Base-by-base conservation (phyloP, 2,888 invertebrate genomes). In the Polylopha cassiicola region DNA sequence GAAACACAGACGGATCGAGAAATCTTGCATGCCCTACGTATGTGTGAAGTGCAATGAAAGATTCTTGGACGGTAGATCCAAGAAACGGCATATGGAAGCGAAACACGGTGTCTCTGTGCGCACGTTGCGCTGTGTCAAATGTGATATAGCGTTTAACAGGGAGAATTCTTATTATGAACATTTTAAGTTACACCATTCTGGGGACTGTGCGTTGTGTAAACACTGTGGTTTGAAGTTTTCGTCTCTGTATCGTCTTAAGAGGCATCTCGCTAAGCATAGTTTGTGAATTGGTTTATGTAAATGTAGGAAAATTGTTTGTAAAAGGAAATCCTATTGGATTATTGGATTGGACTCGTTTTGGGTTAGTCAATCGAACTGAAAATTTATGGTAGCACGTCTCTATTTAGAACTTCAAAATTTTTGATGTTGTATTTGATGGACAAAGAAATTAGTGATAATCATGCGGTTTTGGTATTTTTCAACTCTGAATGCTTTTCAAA, bases 191-290 rank as follows among this genome's bases (percentile, higher is more conserved):
- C 73, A 76, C 3, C 81, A 81, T 51, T 78, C 81, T 0, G 69
- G 70, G 7, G 76, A 79, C 24, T 76, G 77, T 39, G 67, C 66
- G 9, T 57, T 68, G 4, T 82, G 81, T 30, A 79, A 81, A 44
- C 74, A 78, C 26, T 82, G 81, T 44, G 81, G 81, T 0, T 52
- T 76, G 51, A 80, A 81, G 38, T 82, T 81, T 33, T 52, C 76
- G 11, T 76, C 75, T 8, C 54, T 63, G 7, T 75, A 72, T 30
- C 65, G 75, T 2, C 50, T 81, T 36, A 79, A 76, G 27, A 63
- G 79, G 11, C 81, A 82, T 48, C 58, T 80, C 10, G 65, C 70
- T 27, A 77, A 75, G 33, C 79, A 79, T 59, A 65, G 58, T 16
- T 38, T 63, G 46, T 51, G 50, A 42, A 11, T 31, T 13, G n/a